A percentile compares a stretch with the other conserved stretches of the same genome.
Evolutionary conservation across 2,113 vertebrate species (phyloP).

Genomic region (Prunella fulvescens): DNA sequence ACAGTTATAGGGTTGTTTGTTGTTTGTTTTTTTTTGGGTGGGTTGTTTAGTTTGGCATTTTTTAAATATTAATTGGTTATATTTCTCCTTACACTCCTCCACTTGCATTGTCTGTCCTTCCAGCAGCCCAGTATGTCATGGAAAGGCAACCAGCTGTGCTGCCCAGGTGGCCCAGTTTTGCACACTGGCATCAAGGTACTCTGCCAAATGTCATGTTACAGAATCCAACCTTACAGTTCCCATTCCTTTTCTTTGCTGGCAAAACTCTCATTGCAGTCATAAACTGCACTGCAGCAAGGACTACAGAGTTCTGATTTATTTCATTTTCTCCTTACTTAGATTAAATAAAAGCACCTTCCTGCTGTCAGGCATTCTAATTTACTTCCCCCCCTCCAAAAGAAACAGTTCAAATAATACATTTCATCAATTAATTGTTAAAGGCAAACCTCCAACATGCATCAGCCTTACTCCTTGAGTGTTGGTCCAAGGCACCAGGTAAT

Average conservation of each 20-base stretch:
- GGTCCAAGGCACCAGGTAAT: neutral
- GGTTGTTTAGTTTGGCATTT: neutral
- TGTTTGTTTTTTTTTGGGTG: neutral
- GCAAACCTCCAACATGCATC: neutral
- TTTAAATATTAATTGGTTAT: neutral
- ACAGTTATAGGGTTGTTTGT: neutral
- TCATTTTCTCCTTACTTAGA: neutral
- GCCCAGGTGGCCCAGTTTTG: no score
- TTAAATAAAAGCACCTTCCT: neutral
- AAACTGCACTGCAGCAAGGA: neutral
- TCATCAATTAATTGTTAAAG: neutral
- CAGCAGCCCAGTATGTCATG: fast-evolving
- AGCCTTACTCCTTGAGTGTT: neutral
- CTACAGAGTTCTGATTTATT: neutral
- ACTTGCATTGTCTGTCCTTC: neutral
- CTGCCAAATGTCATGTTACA: neutral
- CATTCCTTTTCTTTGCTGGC: fast-evolving
- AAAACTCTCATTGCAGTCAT: neutral
- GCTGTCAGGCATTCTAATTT: neutral
- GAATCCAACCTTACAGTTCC: neutral
- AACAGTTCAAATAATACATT: neutral
- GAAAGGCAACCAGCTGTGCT: neutral
- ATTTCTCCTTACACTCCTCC: neutral
- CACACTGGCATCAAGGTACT: neutral
- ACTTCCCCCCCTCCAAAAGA: neutral